phyloP scores from a whole-genome alignment of 2,113 vertebrate genomes.

The Protomyctophum bolini region DNA sequence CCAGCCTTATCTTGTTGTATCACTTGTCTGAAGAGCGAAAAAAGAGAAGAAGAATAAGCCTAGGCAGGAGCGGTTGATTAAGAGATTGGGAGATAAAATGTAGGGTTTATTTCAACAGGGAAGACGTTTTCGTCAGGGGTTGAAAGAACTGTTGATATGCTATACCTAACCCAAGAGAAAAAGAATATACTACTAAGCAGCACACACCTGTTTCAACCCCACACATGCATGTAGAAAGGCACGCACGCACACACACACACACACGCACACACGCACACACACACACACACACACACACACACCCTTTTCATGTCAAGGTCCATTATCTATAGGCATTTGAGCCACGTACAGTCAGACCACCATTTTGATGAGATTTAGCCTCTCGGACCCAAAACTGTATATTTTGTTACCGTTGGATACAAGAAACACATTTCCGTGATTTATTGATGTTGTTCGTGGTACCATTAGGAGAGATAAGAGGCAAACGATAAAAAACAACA shows the following conservation, averaged over 20 bases:
- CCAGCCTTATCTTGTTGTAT: constrained; percentile 58
- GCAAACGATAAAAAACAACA: too few relatives aligned
- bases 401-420: too few relatives aligned
- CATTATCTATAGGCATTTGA: too few relatives aligned
- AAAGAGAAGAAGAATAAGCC: constrained; percentile 12
- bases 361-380: too few relatives aligned
- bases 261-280: too few relatives aligned
- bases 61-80: constrained; percentile 56
- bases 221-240: too few relatives aligned
- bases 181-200: too few relatives aligned
- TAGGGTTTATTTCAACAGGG: constrained; percentile 29
- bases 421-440: not conserved
- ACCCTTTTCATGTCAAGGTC: too few relatives aligned
- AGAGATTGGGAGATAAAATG: constrained; percentile 47
- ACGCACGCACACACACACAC: too few relatives aligned
- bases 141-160: constrained; percentile 4
- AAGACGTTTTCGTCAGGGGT: constrained; percentile 13
- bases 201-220: too few relatives aligned
- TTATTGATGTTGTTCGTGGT: not conserved
- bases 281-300: too few relatives aligned
- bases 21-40: constrained; percentile 45
- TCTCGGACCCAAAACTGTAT: too few relatives aligned
- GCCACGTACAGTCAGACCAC: not conserved
- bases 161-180: not conserved
- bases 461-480: not conserved